Percentiles rank a stretch among this genome's conserved stretches.
Conservation (phyloP, 1,140 invertebrate genomes). For the Drosophila yakuba region DNA sequence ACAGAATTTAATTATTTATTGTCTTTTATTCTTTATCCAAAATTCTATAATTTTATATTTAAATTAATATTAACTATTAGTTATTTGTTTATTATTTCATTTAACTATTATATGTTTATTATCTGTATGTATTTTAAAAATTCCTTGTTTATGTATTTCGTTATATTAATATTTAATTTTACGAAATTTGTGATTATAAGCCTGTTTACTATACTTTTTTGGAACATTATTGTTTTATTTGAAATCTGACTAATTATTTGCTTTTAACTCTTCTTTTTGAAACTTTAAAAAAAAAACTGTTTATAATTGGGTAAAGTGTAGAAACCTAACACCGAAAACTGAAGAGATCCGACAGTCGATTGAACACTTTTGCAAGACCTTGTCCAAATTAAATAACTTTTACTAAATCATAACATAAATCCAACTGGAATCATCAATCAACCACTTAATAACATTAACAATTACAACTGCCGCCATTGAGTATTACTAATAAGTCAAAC, state of each 20-base stretch:
- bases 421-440: slow-evolving; percentile 54
- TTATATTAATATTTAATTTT: background rate
- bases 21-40: background rate
- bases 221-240: slow-evolving; percentile 20
- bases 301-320: slow-evolving; percentile 52
- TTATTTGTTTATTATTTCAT: background rate
- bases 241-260: slow-evolving; percentile 57
- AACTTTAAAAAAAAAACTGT: background rate
- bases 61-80: no score
- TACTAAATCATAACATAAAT: slow-evolving; percentile 31
- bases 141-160: background rate
- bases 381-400: slow-evolving; percentile 71
- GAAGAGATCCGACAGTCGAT: slow-evolving; percentile 53
- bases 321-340: slow-evolving; percentile 47
- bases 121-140: background rate
- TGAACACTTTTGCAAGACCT: slow-evolving; percentile 59
- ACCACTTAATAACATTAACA: slow-evolving; percentile 1
- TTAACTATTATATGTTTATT: background rate
- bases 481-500: slow-evolving; percentile 28
- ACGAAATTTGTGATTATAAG: background rate
- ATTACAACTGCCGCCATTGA: slow-evolving; percentile 4
- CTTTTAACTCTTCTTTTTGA: slow-evolving; percentile 49
- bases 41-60: no score
- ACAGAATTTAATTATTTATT: background rate
- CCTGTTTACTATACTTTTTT: slow-evolving; percentile 12